Evolutionary conservation across 2,888 invertebrate species (phyloP).

Genomic region (Synergus gifuensis): DNA sequence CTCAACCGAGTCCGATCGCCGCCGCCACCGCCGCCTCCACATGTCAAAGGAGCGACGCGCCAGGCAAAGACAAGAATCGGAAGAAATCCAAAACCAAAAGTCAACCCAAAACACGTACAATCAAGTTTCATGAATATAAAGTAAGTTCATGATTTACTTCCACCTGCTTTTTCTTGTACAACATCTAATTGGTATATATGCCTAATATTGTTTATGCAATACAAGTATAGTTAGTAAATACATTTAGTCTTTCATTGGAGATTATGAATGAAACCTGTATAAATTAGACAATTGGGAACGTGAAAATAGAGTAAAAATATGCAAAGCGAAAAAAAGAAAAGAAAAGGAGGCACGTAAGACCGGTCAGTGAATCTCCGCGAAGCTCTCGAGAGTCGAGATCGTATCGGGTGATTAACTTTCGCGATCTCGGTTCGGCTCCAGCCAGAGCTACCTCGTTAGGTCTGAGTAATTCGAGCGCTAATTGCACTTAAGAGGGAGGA

Average conservation of each 20-base stretch:
- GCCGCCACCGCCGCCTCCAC: constrained; percentile 75
- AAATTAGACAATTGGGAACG: constrained; percentile 11
- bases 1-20: constrained; percentile 77
- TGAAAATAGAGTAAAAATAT: constrained; percentile 40
- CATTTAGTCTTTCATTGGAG: constrained; percentile 1
- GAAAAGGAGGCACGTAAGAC: constrained; percentile 31
- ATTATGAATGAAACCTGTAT: constrained; percentile 2
- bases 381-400: constrained; percentile 66
- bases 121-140: constrained; percentile 98
- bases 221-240: neutral
- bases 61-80: constrained; percentile 84
- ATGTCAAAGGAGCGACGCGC: constrained; percentile 82
- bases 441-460: constrained; percentile 72
- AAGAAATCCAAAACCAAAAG: constrained; percentile 91
- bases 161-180: constrained; percentile 18
- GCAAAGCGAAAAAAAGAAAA: constrained; percentile 52
- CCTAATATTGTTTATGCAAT: neutral
- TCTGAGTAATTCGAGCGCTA: constrained; percentile 76
- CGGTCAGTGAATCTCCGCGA: constrained; percentile 53
- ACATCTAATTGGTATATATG: neutral
- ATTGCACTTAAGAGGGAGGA: constrained; percentile 70
- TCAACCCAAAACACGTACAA: constrained; percentile 90
- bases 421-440: constrained; percentile 65
- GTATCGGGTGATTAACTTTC: constrained; percentile 74
- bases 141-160: constrained; percentile 65